phyloP scores from a whole-genome alignment of 2,797 vertebrate species.

The Leptoclinus maculatus region DNA sequence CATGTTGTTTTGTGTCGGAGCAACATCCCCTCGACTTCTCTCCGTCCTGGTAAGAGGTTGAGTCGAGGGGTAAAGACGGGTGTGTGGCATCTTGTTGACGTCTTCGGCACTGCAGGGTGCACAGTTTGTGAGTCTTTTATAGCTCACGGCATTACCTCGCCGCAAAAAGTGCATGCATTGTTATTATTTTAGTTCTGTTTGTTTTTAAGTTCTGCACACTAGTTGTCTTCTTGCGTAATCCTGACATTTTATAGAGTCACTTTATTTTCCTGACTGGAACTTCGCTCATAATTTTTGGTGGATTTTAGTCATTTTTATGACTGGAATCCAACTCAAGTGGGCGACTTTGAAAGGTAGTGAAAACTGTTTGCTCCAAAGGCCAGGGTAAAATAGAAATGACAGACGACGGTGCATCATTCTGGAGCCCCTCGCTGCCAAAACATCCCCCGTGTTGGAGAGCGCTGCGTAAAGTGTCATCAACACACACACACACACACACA shows the following conservation, averaged over 20 bases:
- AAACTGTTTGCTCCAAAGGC: conserved; percentile 16
- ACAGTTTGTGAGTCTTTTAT: conserved; percentile 36
- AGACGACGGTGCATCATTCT: conserved; percentile 32
- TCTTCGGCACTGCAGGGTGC: conserved; percentile 37
- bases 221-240: neutral
- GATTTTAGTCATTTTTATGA: conserved; percentile 46
- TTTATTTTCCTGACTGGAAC: conserved; percentile 18
- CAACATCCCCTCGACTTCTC: neutral
- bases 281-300: neutral
- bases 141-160: conserved; percentile 21
- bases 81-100: conserved; percentile 29
- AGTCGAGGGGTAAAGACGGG: conserved; percentile 1
- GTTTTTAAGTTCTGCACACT: neutral
- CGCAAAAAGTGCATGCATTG: conserved; percentile 14
- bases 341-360: conserved; percentile 21
- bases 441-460: conserved; percentile 35
- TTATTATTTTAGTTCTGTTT: conserved; percentile 9
- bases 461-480: conserved; percentile 38
- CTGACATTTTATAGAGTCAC: conserved; percentile 11
- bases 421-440: conserved; percentile 27
- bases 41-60: conserved; percentile 19
- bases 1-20: conserved; percentile 7
- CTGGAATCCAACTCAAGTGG: conserved; percentile 17
- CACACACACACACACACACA: conserved; percentile 21
- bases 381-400: conserved; percentile 39